Evolutionary conservation across 53 echinoderm and acorn worm genomes (phyloP).

Genomic region (Zoroaster sp.): DNA sequence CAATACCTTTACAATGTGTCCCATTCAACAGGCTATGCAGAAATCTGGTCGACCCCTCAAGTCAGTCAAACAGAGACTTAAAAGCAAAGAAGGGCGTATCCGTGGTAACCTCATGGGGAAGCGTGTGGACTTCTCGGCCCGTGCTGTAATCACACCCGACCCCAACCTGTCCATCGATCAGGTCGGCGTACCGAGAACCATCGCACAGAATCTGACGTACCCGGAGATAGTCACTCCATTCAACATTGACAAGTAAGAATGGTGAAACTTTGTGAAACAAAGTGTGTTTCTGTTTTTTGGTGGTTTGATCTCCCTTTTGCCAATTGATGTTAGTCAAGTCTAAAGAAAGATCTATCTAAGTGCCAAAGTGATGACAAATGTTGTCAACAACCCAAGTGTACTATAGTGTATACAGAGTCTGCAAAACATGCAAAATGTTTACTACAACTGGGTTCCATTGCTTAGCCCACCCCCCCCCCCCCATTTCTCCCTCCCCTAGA

Average conservation of each 20-base stretch:
- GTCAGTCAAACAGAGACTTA: constrained; percentile 86
- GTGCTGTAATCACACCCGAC: constrained; percentile 98
- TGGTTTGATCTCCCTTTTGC: too few relatives aligned
- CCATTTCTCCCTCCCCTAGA: neutral
- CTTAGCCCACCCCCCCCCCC: too few relatives aligned
- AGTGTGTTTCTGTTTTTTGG: too few relatives aligned
- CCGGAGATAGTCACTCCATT: constrained; percentile 99
- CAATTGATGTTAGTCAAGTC: too few relatives aligned
- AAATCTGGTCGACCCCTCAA: constrained; percentile 97
- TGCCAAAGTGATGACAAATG: too few relatives aligned
- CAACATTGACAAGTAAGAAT: constrained; percentile 99
- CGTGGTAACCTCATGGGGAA: constrained; percentile 99
- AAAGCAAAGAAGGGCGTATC: constrained; percentile 96
- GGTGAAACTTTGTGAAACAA: too few relatives aligned
- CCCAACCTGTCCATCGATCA: constrained; percentile 98
- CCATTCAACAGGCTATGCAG: constrained; percentile 84
- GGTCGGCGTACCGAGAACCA: constrained; percentile 96
- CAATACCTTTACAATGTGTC: too few relatives aligned
- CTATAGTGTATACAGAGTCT: too few relatives aligned
- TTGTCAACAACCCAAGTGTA: too few relatives aligned
- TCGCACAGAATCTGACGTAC: constrained; percentile 93
- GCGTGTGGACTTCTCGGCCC: constrained; percentile 98
- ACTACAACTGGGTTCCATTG: too few relatives aligned
- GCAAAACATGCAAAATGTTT: too few relatives aligned
- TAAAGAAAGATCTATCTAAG: too few relatives aligned